Percentiles rank a stretch among this genome's conserved stretches.
Conservation (phyloP, 1,140 invertebrate species). For the Tribolium castaneum region DNA sequence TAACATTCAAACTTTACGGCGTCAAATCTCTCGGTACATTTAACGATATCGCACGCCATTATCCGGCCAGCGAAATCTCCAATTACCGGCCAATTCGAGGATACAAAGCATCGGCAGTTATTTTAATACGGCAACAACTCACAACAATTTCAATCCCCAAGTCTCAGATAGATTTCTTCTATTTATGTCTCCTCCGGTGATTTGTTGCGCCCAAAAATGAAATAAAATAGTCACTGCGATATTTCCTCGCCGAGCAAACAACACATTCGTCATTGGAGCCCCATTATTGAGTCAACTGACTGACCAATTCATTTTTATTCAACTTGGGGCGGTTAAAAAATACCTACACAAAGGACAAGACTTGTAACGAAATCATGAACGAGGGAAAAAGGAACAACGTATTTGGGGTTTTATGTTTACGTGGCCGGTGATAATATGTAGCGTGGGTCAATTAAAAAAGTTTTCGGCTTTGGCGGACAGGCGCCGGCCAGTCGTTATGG, state of each 20-base stretch:
- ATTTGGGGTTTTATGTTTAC: slow-evolving; percentile 12
- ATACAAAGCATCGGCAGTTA: background rate
- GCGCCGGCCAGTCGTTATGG: slow-evolving; percentile 35
- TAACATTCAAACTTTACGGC: background rate
- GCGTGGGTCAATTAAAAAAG: slow-evolving; percentile 30
- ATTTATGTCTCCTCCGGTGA: slow-evolving; percentile 13
- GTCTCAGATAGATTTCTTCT: slow-evolving; percentile 11
- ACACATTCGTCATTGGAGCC: slow-evolving; percentile 21
- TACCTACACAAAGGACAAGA: background rate
- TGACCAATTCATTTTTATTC: slow-evolving; percentile 12
- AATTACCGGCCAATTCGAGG: slow-evolving; percentile 21
- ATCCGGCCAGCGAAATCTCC: slow-evolving; percentile 16
- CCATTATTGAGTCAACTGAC: slow-evolving; percentile 18
- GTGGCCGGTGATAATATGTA: background rate
- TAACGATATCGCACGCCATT: slow-evolving; percentile 31
- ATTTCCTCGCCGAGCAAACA: background rate
- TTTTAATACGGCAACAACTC: background rate
- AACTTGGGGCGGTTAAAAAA: background rate
- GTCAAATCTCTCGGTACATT: slow-evolving; percentile 30
- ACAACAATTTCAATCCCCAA: background rate
- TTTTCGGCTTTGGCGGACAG: slow-evolving; percentile 11
- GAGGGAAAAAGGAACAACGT: background rate
- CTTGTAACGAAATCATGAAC: background rate
- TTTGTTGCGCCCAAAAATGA: slow-evolving; percentile 26
- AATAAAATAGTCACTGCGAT: background rate